Percentiles rank a stretch among this genome's conserved stretches.
Conservation (phyloP, 2,797 vertebrate species). For the Pangasius mekongensis region DNA sequence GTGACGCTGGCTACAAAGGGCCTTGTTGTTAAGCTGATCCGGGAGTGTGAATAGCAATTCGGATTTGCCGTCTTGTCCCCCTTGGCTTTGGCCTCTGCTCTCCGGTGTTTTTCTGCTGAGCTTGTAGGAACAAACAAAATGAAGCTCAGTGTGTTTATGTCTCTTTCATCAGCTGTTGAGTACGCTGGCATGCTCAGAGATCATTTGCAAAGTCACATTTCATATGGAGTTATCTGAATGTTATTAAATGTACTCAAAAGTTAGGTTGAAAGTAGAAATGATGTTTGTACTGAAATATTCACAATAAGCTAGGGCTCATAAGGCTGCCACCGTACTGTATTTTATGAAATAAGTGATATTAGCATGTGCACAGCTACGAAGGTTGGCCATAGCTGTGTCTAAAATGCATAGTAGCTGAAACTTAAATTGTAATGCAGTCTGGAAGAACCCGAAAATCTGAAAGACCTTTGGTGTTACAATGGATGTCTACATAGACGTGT, state of each 20-base stretch:
- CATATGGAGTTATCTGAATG: background rate
- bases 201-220: background rate
- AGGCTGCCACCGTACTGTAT: background rate
- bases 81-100: conserved; percentile 31
- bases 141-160: background rate
- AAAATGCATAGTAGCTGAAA: background rate
- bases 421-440: background rate
- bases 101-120: conserved; percentile 21
- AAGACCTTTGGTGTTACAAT: background rate
- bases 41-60: conserved; percentile 51
- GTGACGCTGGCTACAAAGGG: conserved; percentile 40
- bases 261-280: background rate
- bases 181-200: background rate
- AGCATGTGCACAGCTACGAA: background rate
- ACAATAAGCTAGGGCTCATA: too few relatives aligned
- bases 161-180: background rate
- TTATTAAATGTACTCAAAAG: background rate
- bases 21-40: conserved; percentile 41
- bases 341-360: background rate
- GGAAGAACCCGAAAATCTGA: background rate
- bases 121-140: conserved; percentile 29
- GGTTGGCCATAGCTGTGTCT: background rate
- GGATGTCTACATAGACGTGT: background rate
- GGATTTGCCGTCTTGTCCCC: conserved; percentile 49
- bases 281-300: background rate